Conservation (phyloP, 2,797 vertebrate species). For the Acrossocheilus fasciatus region DNA sequence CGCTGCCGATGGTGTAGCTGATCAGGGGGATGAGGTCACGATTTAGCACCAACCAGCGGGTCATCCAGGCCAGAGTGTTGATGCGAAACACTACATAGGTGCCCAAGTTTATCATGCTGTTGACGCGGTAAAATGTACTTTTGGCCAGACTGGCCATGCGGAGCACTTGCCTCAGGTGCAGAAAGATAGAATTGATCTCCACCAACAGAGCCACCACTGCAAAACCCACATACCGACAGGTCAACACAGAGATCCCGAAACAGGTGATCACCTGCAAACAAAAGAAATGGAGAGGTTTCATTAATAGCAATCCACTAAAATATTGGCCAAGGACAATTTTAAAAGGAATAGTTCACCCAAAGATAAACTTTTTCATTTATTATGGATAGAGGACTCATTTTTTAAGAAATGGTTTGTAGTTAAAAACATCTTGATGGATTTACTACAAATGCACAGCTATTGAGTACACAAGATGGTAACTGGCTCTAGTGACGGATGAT, state of each 20-base stretch:
- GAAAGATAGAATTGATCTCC: conserved; percentile 93
- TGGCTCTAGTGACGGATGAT: background rate
- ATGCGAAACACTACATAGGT: conserved; percentile 92
- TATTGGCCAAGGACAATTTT: too few relatives aligned
- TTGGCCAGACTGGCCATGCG: conserved; percentile 81
- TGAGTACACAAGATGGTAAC: background rate
- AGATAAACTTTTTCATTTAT: background rate
- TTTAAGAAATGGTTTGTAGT: background rate
- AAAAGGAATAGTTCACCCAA: background rate
- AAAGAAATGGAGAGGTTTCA: background rate
- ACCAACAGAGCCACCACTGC: conserved; percentile 89
- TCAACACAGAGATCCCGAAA: conserved; percentile 84
- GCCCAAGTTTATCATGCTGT: conserved; percentile 89
- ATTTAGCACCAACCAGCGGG: conserved; percentile 88
- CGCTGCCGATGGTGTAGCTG: conserved; percentile 83
- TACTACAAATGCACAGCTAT: too few relatives aligned
- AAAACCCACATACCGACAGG: conserved; percentile 84
- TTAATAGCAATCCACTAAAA: background rate
- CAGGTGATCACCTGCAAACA: conserved; percentile 86
- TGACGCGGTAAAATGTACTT: conserved; percentile 82
- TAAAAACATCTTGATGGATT: too few relatives aligned
- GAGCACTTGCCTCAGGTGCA: conserved; percentile 87
- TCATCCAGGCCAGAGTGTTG: conserved; percentile 93
- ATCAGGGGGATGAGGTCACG: conserved; percentile 81
- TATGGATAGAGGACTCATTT: background rate